A percentile compares a stretch with the other conserved stretches of the same genome.
Evolutionary conservation across 2,888 invertebrate genomes (phyloP).

Genomic region (Augiades crinisus): DNA sequence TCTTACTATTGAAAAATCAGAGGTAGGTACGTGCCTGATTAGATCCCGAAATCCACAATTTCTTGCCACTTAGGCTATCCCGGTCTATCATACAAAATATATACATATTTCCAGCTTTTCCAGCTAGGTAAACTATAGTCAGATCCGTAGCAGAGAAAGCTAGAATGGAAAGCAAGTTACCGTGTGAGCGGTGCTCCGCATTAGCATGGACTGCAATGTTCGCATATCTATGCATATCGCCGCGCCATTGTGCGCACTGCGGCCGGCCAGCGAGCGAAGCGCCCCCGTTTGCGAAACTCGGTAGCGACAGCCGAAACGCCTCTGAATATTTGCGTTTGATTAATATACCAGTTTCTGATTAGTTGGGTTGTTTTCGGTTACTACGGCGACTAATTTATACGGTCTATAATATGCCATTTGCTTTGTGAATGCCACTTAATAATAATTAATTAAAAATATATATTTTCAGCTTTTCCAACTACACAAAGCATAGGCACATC

Average conservation of each 20-base stretch:
- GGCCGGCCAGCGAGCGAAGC: constrained; percentile 72
- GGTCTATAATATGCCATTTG: too few species aligned
- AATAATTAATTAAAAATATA: too few species aligned
- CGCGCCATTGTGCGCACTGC: constrained; percentile 60
- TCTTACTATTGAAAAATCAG: too few species aligned
- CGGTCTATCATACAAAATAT: too few species aligned
- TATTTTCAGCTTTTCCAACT: not conserved
- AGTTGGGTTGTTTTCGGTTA: too few species aligned
- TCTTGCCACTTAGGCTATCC: too few species aligned
- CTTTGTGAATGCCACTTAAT: too few species aligned
- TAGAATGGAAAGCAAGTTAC: constrained; percentile 47
- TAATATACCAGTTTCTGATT: not conserved
- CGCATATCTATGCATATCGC: constrained; percentile 73
- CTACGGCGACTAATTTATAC: too few species aligned
- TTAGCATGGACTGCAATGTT: constrained; percentile 61
- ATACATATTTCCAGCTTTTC: not conserved
- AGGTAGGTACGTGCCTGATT: too few species aligned
- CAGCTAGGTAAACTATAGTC: not conserved
- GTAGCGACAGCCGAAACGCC: constrained; percentile 19
- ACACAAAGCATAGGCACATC: not conserved
- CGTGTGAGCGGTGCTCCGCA: constrained; percentile 44
- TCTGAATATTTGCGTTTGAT: constrained; percentile 2
- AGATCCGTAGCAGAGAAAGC: constrained; percentile 26
- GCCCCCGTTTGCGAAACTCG: constrained; percentile 62
- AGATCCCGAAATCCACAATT: too few species aligned